Percentiles rank a stretch among this genome's conserved stretches.
These are phyloP conservation scores for Epicampocera succincta DNA, from an alignment of 2,888 invertebrate genomes.

Conservation along the genomic window DNA sequence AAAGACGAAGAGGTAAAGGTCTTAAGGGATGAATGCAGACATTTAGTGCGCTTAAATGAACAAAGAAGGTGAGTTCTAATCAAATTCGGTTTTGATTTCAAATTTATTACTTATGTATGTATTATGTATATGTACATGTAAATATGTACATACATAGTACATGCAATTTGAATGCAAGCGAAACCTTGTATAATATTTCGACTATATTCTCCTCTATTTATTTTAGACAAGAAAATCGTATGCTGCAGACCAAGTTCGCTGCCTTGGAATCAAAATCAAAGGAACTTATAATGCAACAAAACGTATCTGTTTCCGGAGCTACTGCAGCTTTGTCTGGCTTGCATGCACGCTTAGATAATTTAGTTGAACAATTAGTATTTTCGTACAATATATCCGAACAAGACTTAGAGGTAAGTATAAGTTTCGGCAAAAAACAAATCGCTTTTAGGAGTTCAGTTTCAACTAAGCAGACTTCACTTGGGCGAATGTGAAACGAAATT, in stretches of 20 bases:
- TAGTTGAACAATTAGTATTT: constrained; percentile 87
- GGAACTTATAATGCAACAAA: constrained; percentile 86
- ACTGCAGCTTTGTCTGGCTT: constrained; percentile 87
- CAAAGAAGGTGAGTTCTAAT: constrained; percentile 85
- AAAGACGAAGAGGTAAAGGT: constrained; percentile 84
- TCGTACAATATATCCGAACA: constrained; percentile 89
- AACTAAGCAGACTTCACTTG: too few relatives aligned
- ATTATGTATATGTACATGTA: too few relatives aligned
- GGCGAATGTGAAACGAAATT: too few relatives aligned
- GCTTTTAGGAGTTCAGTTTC: too few relatives aligned
- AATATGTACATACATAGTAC: too few relatives aligned
- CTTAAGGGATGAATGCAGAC: constrained; percentile 89
- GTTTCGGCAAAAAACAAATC: too few relatives aligned
- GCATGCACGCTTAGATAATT: constrained; percentile 86
- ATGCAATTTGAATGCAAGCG: too few relatives aligned
- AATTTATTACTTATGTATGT: too few relatives aligned
- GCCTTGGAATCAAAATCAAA: constrained; percentile 85
- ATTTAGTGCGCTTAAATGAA: constrained; percentile 90
- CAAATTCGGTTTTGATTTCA: not conserved
- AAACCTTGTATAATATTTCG: too few relatives aligned
- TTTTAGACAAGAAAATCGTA: constrained; percentile 85
- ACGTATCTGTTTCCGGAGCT: constrained; percentile 87
- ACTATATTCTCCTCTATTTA: not conserved
- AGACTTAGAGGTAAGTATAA: constrained; percentile 86
- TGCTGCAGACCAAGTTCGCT: constrained; percentile 85